Evolutionary conservation across 2,888 invertebrate species (phyloP).

Genomic region (Allophyes oxyacanthae): DNA sequence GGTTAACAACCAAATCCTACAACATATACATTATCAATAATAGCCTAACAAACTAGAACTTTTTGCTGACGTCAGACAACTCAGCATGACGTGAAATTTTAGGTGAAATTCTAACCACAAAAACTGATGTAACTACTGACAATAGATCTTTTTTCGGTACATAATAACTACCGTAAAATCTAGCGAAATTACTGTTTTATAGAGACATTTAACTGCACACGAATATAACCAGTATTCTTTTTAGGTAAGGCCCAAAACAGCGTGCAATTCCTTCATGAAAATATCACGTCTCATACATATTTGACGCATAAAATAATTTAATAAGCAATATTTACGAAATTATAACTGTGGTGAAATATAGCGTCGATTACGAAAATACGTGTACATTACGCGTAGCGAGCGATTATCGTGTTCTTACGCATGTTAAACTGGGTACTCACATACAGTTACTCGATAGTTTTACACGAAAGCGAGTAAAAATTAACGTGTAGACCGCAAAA

Average conservation of each 20-base stretch:
- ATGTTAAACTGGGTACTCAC: conserved; percentile 4
- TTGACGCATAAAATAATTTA: conserved; percentile 19
- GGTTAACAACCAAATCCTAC: too few species aligned
- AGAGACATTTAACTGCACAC: conserved; percentile 7
- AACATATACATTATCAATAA: too few species aligned
- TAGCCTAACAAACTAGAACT: too few species aligned
- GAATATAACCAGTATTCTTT: conserved; percentile 18
- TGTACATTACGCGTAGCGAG: conserved; percentile 21
- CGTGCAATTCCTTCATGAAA: conserved; percentile 13
- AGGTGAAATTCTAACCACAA: conserved; percentile 43
- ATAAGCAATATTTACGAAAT: conserved; percentile 27
- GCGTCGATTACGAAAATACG: conserved; percentile 25
- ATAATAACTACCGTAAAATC: conserved; percentile 31
- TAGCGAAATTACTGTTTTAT: conserved; percentile 22
- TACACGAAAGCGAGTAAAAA: too few species aligned
- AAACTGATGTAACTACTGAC: conserved; percentile 41
- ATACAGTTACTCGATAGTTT: too few species aligned
- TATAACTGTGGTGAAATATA: conserved; percentile 15
- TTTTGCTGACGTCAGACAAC: too few species aligned
- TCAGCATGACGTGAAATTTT: conserved; percentile 1
- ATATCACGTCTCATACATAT: conserved; percentile 27
- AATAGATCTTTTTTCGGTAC: conserved; percentile 21
- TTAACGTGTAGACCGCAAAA: too few species aligned
- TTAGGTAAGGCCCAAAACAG: conserved; percentile 11
- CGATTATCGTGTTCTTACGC: conserved; percentile 10